Base-by-base conservation (phyloP, 2,113 vertebrate genomes). In the Nothocercus julius region DNA sequence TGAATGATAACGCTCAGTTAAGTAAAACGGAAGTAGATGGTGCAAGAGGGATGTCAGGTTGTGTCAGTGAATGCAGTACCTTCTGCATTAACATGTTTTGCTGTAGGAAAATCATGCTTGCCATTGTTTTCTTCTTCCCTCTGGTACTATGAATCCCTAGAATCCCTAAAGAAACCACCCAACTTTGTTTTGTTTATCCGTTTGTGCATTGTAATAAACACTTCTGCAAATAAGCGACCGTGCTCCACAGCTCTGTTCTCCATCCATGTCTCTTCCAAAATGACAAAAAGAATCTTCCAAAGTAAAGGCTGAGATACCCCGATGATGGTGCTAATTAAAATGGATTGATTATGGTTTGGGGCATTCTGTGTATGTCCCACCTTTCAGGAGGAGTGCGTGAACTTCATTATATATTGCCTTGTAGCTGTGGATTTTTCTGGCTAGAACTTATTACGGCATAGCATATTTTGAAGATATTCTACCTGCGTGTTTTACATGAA, bases 201-300 rank as follows among this genome's bases (percentile, higher is more conserved):
- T 30, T 49, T 53, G 8, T 38, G 9, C 68, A 7, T 51, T 78
- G 11, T 82, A 47, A 85, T 77, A 9, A 25, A 13, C 32, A 16
- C 34, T 77, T 88, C 11, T 42, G 21, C 30, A 56, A 80, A 34
- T 45, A 59, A 68, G 5, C 67, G 72, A 45, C 42, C 11, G 68
- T 85, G 18, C 63, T n/a, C 84, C 22, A 21, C 5, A 36, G 36
- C 36, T 49, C 9, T 67, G 11, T 73, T 85, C 25, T 4, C 25
- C 1, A 13, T 59, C 11, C 0, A 0, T 24, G 8, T 7, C 1
- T 70, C 36, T 91, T 83, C 6, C 47, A 63, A 78, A 92, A 70
- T 17, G 7, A 7, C 25, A 42, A 27, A 76, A 92, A 80, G 3
- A 51, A 82, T 64, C 4, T 93, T 90, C 13, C 2, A 66, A 24